Evolutionary conservation across 2,888 invertebrate species (phyloP).

Genomic region (Anorthoa munda): DNA sequence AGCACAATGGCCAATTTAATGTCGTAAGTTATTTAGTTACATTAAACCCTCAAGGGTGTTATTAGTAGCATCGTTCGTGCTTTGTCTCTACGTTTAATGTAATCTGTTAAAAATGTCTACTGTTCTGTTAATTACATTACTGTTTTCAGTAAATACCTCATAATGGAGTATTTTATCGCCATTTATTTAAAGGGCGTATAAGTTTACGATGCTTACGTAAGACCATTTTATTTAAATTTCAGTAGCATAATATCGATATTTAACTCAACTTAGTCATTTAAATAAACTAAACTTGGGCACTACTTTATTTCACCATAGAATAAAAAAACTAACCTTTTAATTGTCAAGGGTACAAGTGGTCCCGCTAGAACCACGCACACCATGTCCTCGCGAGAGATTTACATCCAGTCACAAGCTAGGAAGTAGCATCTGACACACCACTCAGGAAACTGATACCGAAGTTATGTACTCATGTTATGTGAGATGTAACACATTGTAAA

Average conservation of each 20-base stretch:
- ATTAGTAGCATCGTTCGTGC: not conserved
- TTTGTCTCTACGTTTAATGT: conserved; percentile 12
- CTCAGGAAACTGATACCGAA: not conserved
- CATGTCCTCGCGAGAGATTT: conserved; percentile 1
- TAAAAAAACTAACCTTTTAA: not conserved
- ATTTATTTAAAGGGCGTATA: too few relatives aligned
- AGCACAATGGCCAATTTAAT: not conserved
- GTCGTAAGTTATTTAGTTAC: not conserved
- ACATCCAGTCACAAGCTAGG: not conserved
- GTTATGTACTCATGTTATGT: not conserved
- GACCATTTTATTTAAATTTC: too few relatives aligned
- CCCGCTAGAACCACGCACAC: conserved; percentile 1
- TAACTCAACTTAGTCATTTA: too few relatives aligned
- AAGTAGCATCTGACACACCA: conserved; percentile 9
- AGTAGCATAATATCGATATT: too few relatives aligned
- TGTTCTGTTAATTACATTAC: not conserved
- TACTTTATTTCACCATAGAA: not conserved
- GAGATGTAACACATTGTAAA: not conserved
- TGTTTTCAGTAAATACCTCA: not conserved
- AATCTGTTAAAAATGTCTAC: not conserved
- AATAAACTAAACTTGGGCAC: too few relatives aligned
- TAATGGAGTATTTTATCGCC: too few relatives aligned
- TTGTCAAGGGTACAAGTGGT: not conserved
- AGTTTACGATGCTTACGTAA: too few relatives aligned
- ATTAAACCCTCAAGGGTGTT: conserved; percentile 4